Percentiles rank a stretch among this genome's conserved stretches.
Evolutionary conservation across 92 coral and sea anemone species (phyloP).

Genomic region (Chrysogorgia sp.): DNA sequence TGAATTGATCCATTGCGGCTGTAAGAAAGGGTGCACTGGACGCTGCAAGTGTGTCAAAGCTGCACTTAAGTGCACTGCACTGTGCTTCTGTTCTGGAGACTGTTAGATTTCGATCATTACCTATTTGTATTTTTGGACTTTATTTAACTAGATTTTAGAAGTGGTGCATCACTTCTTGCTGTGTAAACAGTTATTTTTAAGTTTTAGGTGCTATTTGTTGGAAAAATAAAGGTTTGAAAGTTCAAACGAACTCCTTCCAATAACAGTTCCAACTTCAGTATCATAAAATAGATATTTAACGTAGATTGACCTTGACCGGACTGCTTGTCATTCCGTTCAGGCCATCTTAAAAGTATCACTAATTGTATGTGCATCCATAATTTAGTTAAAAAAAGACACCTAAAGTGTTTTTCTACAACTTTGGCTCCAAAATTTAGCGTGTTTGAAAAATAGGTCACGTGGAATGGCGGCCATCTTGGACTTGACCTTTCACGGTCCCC

Average conservation of each 20-base stretch:
- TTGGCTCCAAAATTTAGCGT: not conserved
- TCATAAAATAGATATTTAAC: not conserved
- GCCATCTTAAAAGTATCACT: not conserved
- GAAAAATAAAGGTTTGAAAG: not conserved
- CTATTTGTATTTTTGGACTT: too few relatives aligned
- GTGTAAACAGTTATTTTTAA: not conserved
- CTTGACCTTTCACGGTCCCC: conserved; percentile 13
- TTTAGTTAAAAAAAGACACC: conserved; percentile 1
- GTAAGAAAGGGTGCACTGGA: too few relatives aligned
- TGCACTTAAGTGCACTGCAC: conserved; percentile 47
- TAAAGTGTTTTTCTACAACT: not conserved
- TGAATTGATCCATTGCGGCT: conserved; percentile 55
- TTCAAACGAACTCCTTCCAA: not conserved
- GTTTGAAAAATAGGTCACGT: not conserved
- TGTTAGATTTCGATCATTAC: conserved; percentile 19
- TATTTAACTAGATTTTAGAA: too few relatives aligned
- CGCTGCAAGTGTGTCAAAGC: conserved; percentile 54
- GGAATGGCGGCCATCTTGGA: too few relatives aligned
- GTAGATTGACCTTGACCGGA: not conserved
- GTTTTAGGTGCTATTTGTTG: not conserved
- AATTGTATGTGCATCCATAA: not conserved
- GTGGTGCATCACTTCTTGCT: conserved; percentile 5
- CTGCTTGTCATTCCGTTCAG: not conserved
- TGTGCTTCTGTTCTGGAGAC: conserved; percentile 56
- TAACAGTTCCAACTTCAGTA: not conserved